Conservation (phyloP, 2,113 vertebrate species). For the Hemichromis elongatus region DNA sequence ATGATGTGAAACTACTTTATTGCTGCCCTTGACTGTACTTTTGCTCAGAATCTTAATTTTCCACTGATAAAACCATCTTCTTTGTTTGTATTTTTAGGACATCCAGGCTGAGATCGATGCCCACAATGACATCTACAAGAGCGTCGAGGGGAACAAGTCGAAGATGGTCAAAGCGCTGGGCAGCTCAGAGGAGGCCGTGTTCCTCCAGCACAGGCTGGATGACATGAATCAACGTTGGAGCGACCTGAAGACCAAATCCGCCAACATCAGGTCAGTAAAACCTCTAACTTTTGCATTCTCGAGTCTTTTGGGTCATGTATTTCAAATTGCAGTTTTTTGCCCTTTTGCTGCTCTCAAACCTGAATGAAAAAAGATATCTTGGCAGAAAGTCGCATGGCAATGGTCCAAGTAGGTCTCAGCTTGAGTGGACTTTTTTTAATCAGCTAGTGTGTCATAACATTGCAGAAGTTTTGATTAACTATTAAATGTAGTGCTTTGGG, state of each 20-base stretch:
- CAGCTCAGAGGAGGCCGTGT: conserved; percentile 88
- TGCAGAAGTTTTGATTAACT: not conserved
- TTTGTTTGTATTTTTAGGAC: conserved; percentile 75
- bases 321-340: not conserved
- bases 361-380: not conserved
- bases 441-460: not conserved
- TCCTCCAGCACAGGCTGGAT: conserved; percentile 92
- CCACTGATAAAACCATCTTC: not conserved
- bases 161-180: conserved; percentile 97
- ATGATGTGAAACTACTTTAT: not conserved
- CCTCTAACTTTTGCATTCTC: not conserved
- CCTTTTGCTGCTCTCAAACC: not conserved
- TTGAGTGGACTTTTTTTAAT: not conserved
- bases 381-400: not conserved
- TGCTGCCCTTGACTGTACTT: not conserved
- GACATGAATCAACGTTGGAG: conserved; percentile 99
- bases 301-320: not conserved
- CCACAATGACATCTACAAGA: conserved; percentile 98
- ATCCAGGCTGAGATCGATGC: conserved; percentile 99
- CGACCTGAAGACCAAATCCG: conserved; percentile 90
- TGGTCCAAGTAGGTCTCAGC: not conserved
- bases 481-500: not conserved
- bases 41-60: not conserved
- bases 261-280: conserved; percentile 80
- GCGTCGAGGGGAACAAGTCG: conserved; percentile 90